Base-by-base conservation (phyloP, 64 coral and sea anemone genomes). In the Actinia tenebrosa region DNA sequence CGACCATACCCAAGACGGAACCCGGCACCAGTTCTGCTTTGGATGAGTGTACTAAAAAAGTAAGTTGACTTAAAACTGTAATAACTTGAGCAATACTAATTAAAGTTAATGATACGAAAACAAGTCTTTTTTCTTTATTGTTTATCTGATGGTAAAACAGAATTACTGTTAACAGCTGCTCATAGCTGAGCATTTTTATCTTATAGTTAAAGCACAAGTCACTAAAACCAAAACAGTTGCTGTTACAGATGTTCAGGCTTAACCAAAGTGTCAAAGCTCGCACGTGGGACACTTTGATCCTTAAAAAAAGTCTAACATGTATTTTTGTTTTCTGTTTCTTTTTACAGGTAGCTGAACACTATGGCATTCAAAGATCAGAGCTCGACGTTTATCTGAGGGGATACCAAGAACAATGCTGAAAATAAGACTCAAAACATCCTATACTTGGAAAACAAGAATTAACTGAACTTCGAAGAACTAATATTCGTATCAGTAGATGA, bases 351-450 rank as follows among this genome's bases (percentile, higher is more conserved):
- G 85, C 88, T 16, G 94, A 96, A 42, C 94, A 96, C 71, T 96
- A 96, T 62, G 94, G 94, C 20, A 96, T 96, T 69, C 92, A 92
- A 86, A 96, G 91, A 84, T 90, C 94, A 71, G 94, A 96, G 37
- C 82, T 96, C 11, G 94, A 96, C 46, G 91, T 96, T 17, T 96
- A 96, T 62, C 79, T 96, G 62, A 88, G 91, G 60, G 94, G 94
- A 15, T 96, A 92, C 84, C 94, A 96, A 86, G 94, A 89, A 84
- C 91, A 82, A 26, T 92, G 90, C 44, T 81, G 22, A 81, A 75
- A 42, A 13, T 42, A 9, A 42, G 11, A n/a, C 26, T 66, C 3
- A 2, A 3, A 75, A 75, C 26, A 75, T 0, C 25, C 13, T 75
- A 26, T 13, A 27, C 25, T 26, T n/a, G 1, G 26, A 75, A 75